Base-by-base conservation (phyloP, 2,888 invertebrate genomes). In the Euclidia mi region DNA sequence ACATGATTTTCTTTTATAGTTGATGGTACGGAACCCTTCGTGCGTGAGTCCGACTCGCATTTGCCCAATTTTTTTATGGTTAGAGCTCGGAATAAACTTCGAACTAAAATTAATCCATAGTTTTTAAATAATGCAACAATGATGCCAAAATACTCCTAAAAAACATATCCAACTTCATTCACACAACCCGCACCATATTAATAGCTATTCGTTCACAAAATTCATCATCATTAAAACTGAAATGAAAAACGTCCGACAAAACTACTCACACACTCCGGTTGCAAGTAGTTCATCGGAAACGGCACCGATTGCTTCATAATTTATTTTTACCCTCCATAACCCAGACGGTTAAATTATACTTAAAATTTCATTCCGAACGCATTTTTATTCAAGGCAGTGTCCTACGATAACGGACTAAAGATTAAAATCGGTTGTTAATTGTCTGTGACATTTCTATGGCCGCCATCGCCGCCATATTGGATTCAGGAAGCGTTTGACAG, bases 401-500 rank as follows among this genome's bases (percentile, higher is more conserved):
- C 69, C 49, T 76, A 76, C 56, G 32, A 17, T 61, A 73, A 75
- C 64, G 66, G 74, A 45, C 43, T 76, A 85, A 57, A 76, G 79
- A 72, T 78, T 73, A 77, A 73, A 74, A 69, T 83, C 51, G 65
- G 52, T 62, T 75, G 80, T 76, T 73, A 76, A 70, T 65, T 66
- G 67, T 63, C 46, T 69, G 59, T 82, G 79, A 78, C 79, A 78
- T 68, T 70, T 69, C 66, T 77, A 65, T 69, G 65, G 71, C 48
- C 78, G 81, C 86, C 85, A 82, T 84, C 71, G 71, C 45, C 81
- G 81, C 86, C 85, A 82, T 85, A 74, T 84, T 87, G 80, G 71
- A 80, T 82, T 82, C 85, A 88, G 89, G 89, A 89, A 89, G 82
- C 81, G 81, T 65, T 79, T 82, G 87, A 87, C 88, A 86, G 74